A percentile compares a stretch with the other conserved stretches of the same genome.
These are phyloP conservation scores for Drosophila lowei DNA, from an alignment of 1,140 invertebrate genomes.

Conservation along the genomic window DNA sequence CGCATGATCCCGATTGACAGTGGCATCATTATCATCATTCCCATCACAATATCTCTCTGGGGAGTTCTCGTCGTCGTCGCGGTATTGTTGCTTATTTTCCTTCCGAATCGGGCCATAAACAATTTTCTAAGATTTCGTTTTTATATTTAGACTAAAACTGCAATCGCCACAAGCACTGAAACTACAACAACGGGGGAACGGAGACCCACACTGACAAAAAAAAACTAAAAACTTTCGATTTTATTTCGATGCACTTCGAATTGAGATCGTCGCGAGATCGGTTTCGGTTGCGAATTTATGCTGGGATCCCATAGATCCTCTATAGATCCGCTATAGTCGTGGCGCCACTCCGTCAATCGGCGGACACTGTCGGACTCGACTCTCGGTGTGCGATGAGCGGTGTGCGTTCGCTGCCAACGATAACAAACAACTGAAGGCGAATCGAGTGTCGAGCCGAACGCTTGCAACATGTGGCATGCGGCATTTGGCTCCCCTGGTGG, in stretches of 20 bases:
- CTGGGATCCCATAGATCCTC: constrained; percentile 10
- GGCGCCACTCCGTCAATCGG: constrained; percentile 1
- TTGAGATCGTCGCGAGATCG: constrained; percentile 15
- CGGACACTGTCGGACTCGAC: neutral
- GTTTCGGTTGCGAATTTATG: no score
- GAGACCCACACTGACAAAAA: constrained; percentile 1
- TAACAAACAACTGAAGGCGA: constrained; percentile 64
- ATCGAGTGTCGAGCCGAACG: constrained; percentile 18
- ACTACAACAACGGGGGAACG: neutral
- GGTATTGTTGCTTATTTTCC: no score
- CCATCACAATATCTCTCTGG: neutral
- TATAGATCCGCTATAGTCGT: neutral
- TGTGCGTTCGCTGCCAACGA: constrained; percentile 66
- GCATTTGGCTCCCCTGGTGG: constrained; percentile 4
- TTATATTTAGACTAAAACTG: constrained; percentile 22
- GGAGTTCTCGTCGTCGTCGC: neutral
- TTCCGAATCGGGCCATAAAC: no score
- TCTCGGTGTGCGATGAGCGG: constrained; percentile 5
- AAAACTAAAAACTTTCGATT: constrained; percentile 1
- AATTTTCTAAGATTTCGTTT: neutral
- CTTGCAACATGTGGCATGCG: constrained; percentile 74
- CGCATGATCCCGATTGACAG: constrained; percentile 21
- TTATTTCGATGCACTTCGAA: constrained; percentile 18
- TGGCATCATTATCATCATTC: constrained; percentile 3
- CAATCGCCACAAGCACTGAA: constrained; percentile 5